Conservation (phyloP, 2,888 invertebrate genomes). For the Eristalis pertinax region DNA sequence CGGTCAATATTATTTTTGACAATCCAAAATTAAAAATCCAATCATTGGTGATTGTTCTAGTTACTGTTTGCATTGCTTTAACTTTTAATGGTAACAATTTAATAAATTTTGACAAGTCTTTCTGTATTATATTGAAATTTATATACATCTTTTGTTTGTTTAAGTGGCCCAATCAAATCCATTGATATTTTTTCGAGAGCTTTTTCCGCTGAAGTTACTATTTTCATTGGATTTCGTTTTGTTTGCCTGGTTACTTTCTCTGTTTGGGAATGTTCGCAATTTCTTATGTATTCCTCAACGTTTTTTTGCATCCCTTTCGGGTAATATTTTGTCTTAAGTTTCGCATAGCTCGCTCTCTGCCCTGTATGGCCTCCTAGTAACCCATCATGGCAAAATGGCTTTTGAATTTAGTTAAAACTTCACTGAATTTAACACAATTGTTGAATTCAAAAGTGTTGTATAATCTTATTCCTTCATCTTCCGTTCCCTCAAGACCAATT, state of each 20-base stretch:
- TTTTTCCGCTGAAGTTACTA: too few relatives aligned
- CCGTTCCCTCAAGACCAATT: too few relatives aligned
- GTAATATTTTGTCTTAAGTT: slow-evolving; percentile 1
- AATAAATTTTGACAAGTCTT: too few relatives aligned
- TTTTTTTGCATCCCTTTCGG: slow-evolving; percentile 41
- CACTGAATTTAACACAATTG: too few relatives aligned
- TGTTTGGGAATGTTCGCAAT: slow-evolving; percentile 38
- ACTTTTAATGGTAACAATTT: too few relatives aligned
- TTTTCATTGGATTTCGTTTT: slow-evolving; percentile 37
- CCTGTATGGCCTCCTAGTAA: slow-evolving; percentile 47
- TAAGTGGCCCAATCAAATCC: slow-evolving; percentile 34
- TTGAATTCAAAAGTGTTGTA: too few relatives aligned
- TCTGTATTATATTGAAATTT: slow-evolving; percentile 33
- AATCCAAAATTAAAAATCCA: too few relatives aligned
- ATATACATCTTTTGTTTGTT: slow-evolving; percentile 25
- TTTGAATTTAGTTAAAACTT: too few relatives aligned
- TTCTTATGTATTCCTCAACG: slow-evolving; percentile 19
- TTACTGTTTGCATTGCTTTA: too few relatives aligned
- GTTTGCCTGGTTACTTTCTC: slow-evolving; percentile 35
- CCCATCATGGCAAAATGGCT: slow-evolving; percentile 48
- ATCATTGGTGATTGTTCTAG: too few relatives aligned
- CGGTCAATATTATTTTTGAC: too few relatives aligned
- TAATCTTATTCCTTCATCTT: too few relatives aligned
- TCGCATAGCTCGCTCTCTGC: slow-evolving; percentile 16
- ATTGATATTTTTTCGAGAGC: slow-evolving; percentile 41